Conservation (phyloP, 2,888 invertebrate genomes). For the Chironomus riparius region DNA sequence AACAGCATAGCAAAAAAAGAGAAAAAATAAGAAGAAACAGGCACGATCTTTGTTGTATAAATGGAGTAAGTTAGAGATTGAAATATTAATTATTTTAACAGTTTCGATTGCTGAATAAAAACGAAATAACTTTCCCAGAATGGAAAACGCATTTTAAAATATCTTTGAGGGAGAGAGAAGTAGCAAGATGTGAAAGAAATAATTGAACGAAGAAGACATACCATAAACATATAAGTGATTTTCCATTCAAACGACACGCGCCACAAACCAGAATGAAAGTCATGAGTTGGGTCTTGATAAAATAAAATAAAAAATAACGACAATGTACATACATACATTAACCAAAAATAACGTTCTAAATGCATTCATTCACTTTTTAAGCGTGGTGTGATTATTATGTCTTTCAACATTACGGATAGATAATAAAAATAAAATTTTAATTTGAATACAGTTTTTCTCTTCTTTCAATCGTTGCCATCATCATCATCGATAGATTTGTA, state of each 20-base stretch:
- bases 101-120: constrained; percentile 9
- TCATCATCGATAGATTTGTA: no score
- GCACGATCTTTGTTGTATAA: constrained; percentile 19
- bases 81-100: constrained; percentile 28
- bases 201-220: constrained; percentile 15
- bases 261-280: constrained; percentile 13
- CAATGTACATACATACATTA: no score
- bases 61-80: constrained; percentile 13
- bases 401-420: neutral
- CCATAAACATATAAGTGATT: constrained; percentile 27
- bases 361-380: no score
- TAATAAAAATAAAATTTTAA: no score
- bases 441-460: no score
- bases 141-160: neutral
- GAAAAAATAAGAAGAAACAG: neutral
- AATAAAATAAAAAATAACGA: neutral
- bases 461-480: no score
- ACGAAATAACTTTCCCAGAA: constrained; percentile 27
- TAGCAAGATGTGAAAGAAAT: neutral
- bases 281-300: neutral
- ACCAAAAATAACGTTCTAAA: no score
- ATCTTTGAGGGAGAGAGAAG: neutral
- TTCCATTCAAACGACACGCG: constrained; percentile 27
- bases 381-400: neutral
- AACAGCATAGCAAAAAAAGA: neutral